These are phyloP conservation scores for Penaeus indicus DNA, from an alignment of 1,140 invertebrate species.

Conservation along the genomic window DNA sequence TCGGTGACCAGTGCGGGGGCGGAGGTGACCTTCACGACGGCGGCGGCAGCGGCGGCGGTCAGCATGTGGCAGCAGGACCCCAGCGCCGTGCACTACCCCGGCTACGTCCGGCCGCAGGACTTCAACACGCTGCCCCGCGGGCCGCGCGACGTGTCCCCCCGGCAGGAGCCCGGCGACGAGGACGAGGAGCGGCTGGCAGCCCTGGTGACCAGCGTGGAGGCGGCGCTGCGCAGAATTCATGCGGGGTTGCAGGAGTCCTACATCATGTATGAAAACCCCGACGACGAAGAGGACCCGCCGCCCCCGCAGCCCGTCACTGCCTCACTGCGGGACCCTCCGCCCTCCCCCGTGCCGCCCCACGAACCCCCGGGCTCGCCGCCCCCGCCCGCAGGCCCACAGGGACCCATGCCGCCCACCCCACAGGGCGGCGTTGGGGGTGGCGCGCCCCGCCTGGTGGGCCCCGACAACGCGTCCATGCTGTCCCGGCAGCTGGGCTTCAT, in stretches of 20 bases:
- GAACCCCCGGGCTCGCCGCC: constrained; percentile 52
- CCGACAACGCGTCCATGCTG: constrained; percentile 60
- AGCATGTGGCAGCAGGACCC: constrained; percentile 54
- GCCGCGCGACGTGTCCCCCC: background rate
- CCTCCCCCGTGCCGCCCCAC: constrained; percentile 61
- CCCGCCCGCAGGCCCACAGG: constrained; percentile 45
- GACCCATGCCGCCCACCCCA: background rate
- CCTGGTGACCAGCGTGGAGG: constrained; percentile 59
- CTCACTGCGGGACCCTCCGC: constrained; percentile 60
- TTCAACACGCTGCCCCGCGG: constrained; percentile 60
- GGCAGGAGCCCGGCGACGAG: constrained; percentile 27
- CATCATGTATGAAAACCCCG: constrained; percentile 61
- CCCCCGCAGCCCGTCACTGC: constrained; percentile 62
- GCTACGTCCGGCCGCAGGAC: constrained; percentile 63
- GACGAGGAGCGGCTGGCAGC: constrained; percentile 53
- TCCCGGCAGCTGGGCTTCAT: constrained; percentile 64
- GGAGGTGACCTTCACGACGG: constrained; percentile 8
- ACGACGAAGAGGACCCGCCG: constrained; percentile 56
- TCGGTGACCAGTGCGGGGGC: background rate
- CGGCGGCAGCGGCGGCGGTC: background rate
- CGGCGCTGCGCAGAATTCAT: constrained; percentile 58
- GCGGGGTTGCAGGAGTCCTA: constrained; percentile 64
- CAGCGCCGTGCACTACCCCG: constrained; percentile 63
- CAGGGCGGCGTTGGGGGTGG: background rate
- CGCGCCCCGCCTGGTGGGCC: constrained; percentile 55